Evolutionary conservation across 92 coral and sea anemone species (phyloP).

Genomic region (Palythoa caribaeorum): DNA sequence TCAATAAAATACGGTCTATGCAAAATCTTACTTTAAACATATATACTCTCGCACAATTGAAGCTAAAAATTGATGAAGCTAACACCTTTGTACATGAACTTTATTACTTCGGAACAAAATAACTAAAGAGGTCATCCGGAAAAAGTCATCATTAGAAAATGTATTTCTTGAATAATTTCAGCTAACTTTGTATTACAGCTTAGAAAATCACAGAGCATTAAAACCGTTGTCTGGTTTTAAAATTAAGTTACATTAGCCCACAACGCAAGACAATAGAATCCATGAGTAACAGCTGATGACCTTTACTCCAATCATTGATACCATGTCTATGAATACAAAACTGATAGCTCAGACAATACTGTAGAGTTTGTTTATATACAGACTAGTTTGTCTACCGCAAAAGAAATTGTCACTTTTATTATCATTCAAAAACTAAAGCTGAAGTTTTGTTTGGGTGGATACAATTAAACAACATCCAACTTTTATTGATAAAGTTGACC

Average conservation of each 20-base stretch:
- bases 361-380: background rate
- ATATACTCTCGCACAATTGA: too few relatives aligned
- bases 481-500: background rate
- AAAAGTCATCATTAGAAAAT: too few relatives aligned
- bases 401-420: background rate
- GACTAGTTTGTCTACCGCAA: background rate
- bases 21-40: too few relatives aligned
- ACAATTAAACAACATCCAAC: too few relatives aligned
- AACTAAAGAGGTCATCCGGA: too few relatives aligned
- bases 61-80: too few relatives aligned
- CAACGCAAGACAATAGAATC: background rate
- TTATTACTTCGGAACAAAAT: too few relatives aligned
- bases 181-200: too few relatives aligned
- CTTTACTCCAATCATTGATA: conserved; percentile 1
- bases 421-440: background rate
- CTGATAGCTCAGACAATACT: background rate
- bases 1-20: too few relatives aligned
- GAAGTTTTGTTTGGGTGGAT: background rate
- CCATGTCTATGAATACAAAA: background rate
- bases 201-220: too few relatives aligned
- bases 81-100: too few relatives aligned
- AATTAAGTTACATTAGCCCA: background rate
- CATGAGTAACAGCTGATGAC: conserved; percentile 16
- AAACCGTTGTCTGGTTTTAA: background rate
- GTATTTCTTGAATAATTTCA: too few relatives aligned